These are phyloP conservation scores for Nemoura dubitans DNA, from an alignment of 2,888 invertebrate genomes.

Conservation along the genomic window DNA sequence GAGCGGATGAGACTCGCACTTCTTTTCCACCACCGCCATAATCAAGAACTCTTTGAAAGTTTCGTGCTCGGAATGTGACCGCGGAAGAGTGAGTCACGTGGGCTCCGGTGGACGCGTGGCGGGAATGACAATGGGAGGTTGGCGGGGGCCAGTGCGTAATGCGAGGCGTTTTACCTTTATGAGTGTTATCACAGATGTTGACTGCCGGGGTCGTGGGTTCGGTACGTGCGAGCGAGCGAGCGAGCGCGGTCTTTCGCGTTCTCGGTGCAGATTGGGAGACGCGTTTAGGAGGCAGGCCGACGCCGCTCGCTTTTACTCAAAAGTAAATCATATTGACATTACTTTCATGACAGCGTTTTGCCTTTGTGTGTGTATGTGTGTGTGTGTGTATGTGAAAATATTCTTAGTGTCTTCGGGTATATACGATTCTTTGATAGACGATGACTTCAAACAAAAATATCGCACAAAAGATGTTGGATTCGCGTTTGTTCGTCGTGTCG, in stretches of 20 bases:
- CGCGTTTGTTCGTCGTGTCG: background rate
- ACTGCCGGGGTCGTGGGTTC: background rate
- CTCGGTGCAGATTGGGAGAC: background rate
- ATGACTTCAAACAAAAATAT: slow-evolving; percentile 3
- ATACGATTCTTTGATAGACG: background rate
- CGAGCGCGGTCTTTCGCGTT: background rate
- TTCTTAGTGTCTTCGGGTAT: background rate
- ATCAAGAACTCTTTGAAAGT: slow-evolving; percentile 28
- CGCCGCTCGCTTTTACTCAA: background rate
- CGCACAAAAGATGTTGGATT: background rate
- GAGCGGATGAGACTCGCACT: background rate
- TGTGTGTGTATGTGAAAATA: background rate
- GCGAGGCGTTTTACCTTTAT: background rate
- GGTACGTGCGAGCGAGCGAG: background rate
- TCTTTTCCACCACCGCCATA: background rate
- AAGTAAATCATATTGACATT: background rate
- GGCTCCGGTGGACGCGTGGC: background rate
- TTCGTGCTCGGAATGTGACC: slow-evolving; percentile 19
- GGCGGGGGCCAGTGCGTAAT: background rate
- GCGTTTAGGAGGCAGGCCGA: background rate
- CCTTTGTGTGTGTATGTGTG: background rate
- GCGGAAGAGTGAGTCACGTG: background rate
- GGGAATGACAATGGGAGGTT: background rate
- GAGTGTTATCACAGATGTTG: background rate
- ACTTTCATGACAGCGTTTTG: background rate